phyloP scores from a whole-genome alignment of 1,140 invertebrate species.

The Pachyrhynchus sulphureomaculatus region DNA sequence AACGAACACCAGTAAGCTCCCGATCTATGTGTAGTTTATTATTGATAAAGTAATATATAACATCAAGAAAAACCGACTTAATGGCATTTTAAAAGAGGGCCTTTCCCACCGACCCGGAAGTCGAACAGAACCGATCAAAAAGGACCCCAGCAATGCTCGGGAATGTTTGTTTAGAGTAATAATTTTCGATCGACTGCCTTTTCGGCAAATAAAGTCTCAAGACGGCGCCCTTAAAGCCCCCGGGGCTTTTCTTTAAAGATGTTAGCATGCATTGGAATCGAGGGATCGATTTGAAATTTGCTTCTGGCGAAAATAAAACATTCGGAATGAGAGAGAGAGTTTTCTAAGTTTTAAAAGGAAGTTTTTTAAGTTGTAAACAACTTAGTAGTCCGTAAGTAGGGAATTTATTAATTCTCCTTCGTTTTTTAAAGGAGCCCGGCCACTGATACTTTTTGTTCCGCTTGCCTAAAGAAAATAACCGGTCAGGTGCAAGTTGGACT shows the following conservation, averaged over 20 bases:
- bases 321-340: conserved; percentile 19
- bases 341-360: no score
- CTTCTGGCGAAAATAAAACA: conserved; percentile 20
- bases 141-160: neutral
- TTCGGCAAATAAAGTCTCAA: conserved; percentile 30
- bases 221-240: conserved; percentile 16
- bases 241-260: conserved; percentile 22
- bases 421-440: no score
- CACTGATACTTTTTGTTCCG: no score
- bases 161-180: conserved; percentile 35
- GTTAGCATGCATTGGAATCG: conserved; percentile 27
- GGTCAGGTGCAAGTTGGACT: no score
- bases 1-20: neutral
- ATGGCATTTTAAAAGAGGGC: conserved; percentile 26
- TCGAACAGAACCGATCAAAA: conserved; percentile 17
- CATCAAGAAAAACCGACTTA: conserved; percentile 12
- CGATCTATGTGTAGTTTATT: neutral
- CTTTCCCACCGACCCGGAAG: conserved; percentile 8
- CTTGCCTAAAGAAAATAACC: no score
- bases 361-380: no score
- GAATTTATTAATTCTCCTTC: no score
- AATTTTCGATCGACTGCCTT: conserved; percentile 35
- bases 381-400: no score
- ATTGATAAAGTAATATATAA: neutral
- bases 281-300: conserved; percentile 21